Evolutionary conservation across 2,113 vertebrate genomes (phyloP).

Genomic region (Poeciliopsis retropinna): DNA sequence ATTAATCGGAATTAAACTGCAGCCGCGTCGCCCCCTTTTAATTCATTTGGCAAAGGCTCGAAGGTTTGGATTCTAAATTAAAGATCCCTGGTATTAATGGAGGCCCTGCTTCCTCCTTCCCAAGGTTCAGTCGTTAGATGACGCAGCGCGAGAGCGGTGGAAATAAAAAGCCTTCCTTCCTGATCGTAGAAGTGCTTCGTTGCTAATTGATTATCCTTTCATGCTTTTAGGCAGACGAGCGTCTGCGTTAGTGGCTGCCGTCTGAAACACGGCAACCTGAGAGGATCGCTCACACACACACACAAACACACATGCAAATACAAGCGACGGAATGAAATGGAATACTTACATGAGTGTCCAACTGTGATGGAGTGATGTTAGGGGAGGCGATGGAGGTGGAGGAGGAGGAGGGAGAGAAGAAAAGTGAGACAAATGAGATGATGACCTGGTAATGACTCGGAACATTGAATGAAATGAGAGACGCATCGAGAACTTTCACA

Average conservation of each 20-base stretch:
- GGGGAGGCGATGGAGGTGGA: constrained; percentile 46
- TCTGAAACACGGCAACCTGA: not conserved
- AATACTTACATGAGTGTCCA: constrained; percentile 85
- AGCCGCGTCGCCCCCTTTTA: not conserved
- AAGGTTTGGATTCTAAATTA: not conserved
- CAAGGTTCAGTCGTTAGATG: not conserved
- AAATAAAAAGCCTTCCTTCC: constrained; percentile 1
- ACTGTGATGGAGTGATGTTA: constrained; percentile 78
- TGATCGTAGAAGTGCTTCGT: not conserved
- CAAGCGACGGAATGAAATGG: constrained; percentile 82
- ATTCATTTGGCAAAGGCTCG: not conserved
- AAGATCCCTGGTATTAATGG: not conserved
- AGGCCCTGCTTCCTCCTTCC: not conserved
- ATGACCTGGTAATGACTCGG: constrained; percentile 39
- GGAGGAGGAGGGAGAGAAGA: constrained; percentile 58
- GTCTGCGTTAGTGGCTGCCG: not conserved
- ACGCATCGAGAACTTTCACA: not conserved
- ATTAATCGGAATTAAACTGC: not conserved
- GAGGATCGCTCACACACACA: not conserved
- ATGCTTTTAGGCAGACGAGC: not conserved
- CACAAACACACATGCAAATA: not conserved
- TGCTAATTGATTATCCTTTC: not conserved
- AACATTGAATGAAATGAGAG: constrained; percentile 16
- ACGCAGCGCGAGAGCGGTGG: not conserved
- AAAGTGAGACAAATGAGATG: constrained; percentile 56